Evolutionary conservation across 2,797 vertebrate genomes (phyloP).

Genomic region (Triplophysa yarkandensis): DNA sequence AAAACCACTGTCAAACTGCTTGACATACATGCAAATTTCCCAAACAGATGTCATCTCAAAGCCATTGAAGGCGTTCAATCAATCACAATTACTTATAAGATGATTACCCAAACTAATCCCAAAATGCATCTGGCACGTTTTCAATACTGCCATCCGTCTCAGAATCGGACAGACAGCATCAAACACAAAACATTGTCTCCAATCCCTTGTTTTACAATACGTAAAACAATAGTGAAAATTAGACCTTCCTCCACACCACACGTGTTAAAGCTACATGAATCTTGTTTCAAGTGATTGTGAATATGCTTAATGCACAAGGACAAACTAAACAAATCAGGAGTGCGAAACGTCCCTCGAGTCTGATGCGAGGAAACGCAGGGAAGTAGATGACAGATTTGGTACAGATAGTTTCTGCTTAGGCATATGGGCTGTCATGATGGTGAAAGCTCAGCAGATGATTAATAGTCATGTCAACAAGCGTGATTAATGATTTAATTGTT

Average conservation of each 20-base stretch:
- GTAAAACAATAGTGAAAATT: not conserved
- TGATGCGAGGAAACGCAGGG: constrained; percentile 19
- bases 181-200: not conserved
- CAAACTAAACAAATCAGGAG: not conserved
- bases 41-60: constrained; percentile 26
- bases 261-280: not conserved
- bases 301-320: not conserved
- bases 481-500: constrained; percentile 13
- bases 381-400: constrained; percentile 6
- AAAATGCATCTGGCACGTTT: constrained; percentile 35
- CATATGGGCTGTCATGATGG: not conserved
- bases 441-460: not conserved
- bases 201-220: constrained; percentile 10
- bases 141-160: constrained; percentile 15
- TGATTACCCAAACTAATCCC: constrained; percentile 30
- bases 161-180: not conserved
- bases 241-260: not conserved
- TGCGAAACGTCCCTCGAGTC: not conserved
- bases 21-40: not conserved
- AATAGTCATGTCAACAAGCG: not conserved
- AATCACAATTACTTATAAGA: constrained; percentile 39
- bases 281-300: not conserved
- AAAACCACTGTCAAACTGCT: not conserved
- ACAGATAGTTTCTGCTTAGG: not conserved
- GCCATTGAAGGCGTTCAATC: constrained; percentile 30